Percentiles rank a stretch among this genome's conserved stretches.
phyloP scores from a whole-genome alignment of 1,140 invertebrate species.

The Oncopodura yosiiana region DNA sequence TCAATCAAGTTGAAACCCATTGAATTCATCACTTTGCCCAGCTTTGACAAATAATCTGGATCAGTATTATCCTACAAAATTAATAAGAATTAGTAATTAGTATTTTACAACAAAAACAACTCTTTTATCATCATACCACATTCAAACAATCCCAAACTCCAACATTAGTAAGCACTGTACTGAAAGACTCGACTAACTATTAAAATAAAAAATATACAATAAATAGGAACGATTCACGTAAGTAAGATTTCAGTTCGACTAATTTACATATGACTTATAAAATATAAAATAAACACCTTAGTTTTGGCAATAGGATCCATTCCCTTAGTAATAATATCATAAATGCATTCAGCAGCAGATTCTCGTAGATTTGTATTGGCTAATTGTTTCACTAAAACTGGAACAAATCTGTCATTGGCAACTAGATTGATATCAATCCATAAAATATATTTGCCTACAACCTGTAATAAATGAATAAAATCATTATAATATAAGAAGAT shows the following conservation, averaged over 20 bases:
- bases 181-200: slow-evolving; percentile 50
- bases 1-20: slow-evolving; percentile 45
- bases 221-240: too few relatives aligned
- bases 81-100: neutral
- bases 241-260: too few relatives aligned
- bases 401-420: slow-evolving; percentile 49
- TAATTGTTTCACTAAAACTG: slow-evolving; percentile 45
- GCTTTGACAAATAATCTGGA: slow-evolving; percentile 46
- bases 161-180: slow-evolving; percentile 41
- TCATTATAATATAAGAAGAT: too few relatives aligned
- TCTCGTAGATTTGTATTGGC: slow-evolving; percentile 40
- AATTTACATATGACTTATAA: too few relatives aligned
- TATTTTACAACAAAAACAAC: neutral
- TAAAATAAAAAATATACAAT: too few relatives aligned
- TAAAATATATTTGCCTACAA: slow-evolving; percentile 49
- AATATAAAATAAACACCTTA: too few relatives aligned
- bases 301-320: slow-evolving; percentile 51
- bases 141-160: slow-evolving; percentile 19
- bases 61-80: slow-evolving; percentile 6
- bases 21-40: slow-evolving; percentile 47
- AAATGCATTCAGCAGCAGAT: slow-evolving; percentile 48
- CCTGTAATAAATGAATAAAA: too few relatives aligned
- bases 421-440: slow-evolving; percentile 54
- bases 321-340: slow-evolving; percentile 49
- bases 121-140: slow-evolving; percentile 5